Percentiles rank a stretch among this genome's conserved stretches.
Evolutionary conservation across 2,888 invertebrate genomes (phyloP).

Genomic region (Philereme transversata): DNA sequence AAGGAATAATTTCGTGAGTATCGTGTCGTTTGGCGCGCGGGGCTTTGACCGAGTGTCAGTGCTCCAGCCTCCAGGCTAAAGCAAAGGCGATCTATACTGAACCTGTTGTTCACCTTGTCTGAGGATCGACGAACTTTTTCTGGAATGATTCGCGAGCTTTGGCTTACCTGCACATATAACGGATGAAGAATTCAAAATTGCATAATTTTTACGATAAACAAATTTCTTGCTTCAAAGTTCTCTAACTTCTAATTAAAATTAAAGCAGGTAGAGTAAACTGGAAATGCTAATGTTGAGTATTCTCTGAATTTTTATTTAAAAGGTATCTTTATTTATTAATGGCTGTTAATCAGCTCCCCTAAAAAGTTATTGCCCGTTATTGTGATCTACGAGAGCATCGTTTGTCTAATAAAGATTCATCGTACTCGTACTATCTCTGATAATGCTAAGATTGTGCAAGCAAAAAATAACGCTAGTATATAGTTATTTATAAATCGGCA

Average conservation of each 20-base stretch:
- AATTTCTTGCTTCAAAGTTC: not conserved
- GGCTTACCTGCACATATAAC: slow-evolving; percentile 13
- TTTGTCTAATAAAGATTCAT: no score
- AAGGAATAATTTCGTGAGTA: slow-evolving; percentile 70
- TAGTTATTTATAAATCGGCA: no score
- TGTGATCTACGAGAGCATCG: no score
- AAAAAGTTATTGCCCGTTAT: no score
- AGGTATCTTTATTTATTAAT: no score
- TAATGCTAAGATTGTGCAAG: no score
- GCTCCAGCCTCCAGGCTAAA: slow-evolving; percentile 56
- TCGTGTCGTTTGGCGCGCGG: slow-evolving; percentile 42
- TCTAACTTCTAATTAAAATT: not conserved
- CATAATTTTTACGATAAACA: no score
- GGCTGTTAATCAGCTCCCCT: no score
- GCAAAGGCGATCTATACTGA: slow-evolving; percentile 58
- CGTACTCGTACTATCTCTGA: no score
- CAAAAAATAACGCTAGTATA: no score
- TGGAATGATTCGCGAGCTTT: slow-evolving; percentile 44
- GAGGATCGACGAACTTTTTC: slow-evolving; percentile 60
- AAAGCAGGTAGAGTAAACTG: not conserved
- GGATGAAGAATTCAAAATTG: not conserved
- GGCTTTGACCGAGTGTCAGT: slow-evolving; percentile 58
- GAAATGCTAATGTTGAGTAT: not conserved
- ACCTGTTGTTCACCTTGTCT: slow-evolving; percentile 68
- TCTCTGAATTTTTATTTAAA: no score